Base-by-base conservation (phyloP, 2,797 vertebrate species). In the Coregonus sp. region DNA sequence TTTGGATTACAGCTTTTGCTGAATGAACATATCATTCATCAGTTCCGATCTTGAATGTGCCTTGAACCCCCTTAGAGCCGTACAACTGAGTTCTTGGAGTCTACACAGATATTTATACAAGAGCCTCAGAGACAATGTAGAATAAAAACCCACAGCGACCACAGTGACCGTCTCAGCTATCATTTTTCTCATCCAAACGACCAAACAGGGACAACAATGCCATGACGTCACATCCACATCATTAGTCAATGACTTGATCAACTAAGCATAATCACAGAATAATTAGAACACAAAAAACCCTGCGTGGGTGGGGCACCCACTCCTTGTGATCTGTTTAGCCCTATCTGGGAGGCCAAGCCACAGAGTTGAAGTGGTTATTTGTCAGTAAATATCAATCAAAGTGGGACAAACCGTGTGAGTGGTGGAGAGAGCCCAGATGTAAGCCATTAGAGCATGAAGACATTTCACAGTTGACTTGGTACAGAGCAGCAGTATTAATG, bases 321-420 rank as follows among this genome's bases (percentile, higher is more conserved):
- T 20, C 15, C 7, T 66, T 80, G 63, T n/a, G 59, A 75, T 80
- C 20, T 25, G 4, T 61, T 4, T 35, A 15, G 1, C 6, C 59
- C 74, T 47, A 35, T 80, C 75, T 35, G 72, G 74, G 72, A 54
- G 85, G 73, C 80, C 84, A 78, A 71, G 73, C 76, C 56, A 37
- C 3, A 72, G 65, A 6, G 25, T 81, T 83, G 0, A 12, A 80
- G 54, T 70, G 75, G 31, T 68, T 70, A 80, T 84, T 88, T 89
- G 87, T 90, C 87, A 92, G 84, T 82, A 85, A 85, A 84, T 83
- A 91, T 90, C 86, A 88, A 86, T 89, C 88, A 86, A 80, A 86
- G 5, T 72, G 76, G 74, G 82, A 88, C 71, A 85, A 88, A 89
- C 78, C 81, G 16, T 52, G 14, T 71, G 69, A 87, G 78, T 59